Base-by-base conservation (phyloP, 2,113 vertebrate species). In the Chauna torquata region DNA sequence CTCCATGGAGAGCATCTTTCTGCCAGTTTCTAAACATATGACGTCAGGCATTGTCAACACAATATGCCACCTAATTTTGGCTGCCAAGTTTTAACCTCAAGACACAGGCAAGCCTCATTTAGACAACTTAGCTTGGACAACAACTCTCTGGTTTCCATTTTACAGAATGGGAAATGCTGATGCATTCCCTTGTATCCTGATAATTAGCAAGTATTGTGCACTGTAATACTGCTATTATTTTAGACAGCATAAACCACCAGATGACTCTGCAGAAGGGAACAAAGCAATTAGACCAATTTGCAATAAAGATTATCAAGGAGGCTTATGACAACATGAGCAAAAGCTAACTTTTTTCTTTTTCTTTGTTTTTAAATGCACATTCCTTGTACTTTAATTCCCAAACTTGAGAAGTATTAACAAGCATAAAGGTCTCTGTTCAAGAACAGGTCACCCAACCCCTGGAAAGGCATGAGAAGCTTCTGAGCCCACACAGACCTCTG, bases 11-110 rank as follows among this genome's bases (percentile, higher is more conserved):
- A 92, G 68, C 50, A 70, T 75, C 92, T 36, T 88, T 45, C 86
- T 96, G 91, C 86, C 83, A 82, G 77, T 47, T 94, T 58, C 83
- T 55, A 50, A 72, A 91, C 52, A 36, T 4, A 24, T 0, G 2
- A 45, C 12, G 20, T 11, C 57, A 77, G 83, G 58, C 88, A 62
- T 44, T 70, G 70, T 62, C 91, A 91, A 66, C 81, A 92, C 84
- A 96, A 90, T 55, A 91, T 85, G 94, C 3, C 95, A 94, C 22
- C 75, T 90, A 89, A 85, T 54, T 82, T 54, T 75, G 20, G 91
- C 92, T 95, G 94, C 96, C 95, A 94, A 82, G 70, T 78, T 85
- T 55, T 0, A 34, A 95, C 78, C 94, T 83, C 70, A 34, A 69
- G 89, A 70, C 70, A 66, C 34, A 82, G 58, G 52, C 36, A 61